These are phyloP conservation scores for Meteorus cinctellus DNA, from an alignment of 2,888 invertebrate species.

Conservation along the genomic window DNA sequence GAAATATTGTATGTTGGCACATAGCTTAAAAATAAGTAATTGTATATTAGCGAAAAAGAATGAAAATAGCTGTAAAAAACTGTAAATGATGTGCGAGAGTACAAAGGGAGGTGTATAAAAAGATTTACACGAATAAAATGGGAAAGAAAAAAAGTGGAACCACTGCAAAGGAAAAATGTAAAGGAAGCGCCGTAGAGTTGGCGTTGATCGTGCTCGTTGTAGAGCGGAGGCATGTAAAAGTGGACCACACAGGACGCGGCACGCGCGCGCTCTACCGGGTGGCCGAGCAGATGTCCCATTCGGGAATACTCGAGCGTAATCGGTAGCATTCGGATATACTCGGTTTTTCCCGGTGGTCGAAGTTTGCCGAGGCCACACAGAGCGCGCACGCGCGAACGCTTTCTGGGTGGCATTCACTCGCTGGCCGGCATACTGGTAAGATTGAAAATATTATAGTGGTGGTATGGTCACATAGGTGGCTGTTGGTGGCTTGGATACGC, in stretches of 20 bases:
- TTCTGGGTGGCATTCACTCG: conserved; percentile 72
- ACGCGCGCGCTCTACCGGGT: conserved; percentile 81
- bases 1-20: too few species aligned
- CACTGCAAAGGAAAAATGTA: conserved; percentile 24
- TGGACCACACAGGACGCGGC: conserved; percentile 85
- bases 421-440: conserved; percentile 63
- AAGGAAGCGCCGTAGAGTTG: conserved; percentile 37
- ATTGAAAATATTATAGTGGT: conserved; percentile 44
- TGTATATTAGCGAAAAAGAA: too few species aligned
- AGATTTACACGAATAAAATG: conserved; percentile 31
- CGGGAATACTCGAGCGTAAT: conserved; percentile 62
- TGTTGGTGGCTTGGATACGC: conserved; percentile 36
- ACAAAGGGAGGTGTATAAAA: not conserved
- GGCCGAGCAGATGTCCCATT: conserved; percentile 69
- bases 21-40: too few species aligned
- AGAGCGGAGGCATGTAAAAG: conserved; percentile 44
- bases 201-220: conserved; percentile 50
- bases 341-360: conserved; percentile 64
- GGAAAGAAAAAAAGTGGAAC: conserved; percentile 27
- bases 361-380: conserved; percentile 67
- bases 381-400: conserved; percentile 72
- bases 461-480: conserved; percentile 24
- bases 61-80: not conserved
- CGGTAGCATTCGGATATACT: conserved; percentile 62
- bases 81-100: conserved; percentile 42